phyloP scores from a whole-genome alignment of 1,140 invertebrate genomes.

The Drosophila sp. region DNA sequence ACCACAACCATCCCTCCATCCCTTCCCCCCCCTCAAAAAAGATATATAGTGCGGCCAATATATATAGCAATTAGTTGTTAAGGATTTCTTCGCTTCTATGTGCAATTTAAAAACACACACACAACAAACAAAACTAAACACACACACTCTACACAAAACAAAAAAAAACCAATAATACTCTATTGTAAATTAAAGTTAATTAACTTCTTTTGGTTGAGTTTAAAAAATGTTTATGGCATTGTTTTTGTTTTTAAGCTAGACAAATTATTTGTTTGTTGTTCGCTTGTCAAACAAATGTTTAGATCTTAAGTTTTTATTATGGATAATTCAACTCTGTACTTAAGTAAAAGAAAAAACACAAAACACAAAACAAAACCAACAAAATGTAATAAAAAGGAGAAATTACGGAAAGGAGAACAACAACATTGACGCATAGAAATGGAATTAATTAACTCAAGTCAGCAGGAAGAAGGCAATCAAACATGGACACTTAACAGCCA shows the following conservation, averaged over 20 bases:
- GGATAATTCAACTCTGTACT: conserved; percentile 35
- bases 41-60: conserved; percentile 46
- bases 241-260: conserved; percentile 63
- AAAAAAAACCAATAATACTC: conserved; percentile 52
- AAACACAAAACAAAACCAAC: background rate
- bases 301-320: conserved; percentile 58
- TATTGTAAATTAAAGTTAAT: conserved; percentile 57
- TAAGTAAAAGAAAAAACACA: conserved; percentile 32
- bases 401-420: conserved; percentile 58
- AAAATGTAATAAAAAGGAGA: conserved; percentile 59
- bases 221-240: conserved; percentile 40
- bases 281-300: conserved; percentile 42
- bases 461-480: background rate
- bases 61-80: conserved; percentile 45
- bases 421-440: conserved; percentile 32
- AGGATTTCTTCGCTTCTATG: conserved; percentile 48
- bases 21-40: background rate
- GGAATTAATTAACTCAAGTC: conserved; percentile 42
- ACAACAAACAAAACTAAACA: background rate
- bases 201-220: conserved; percentile 66
- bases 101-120: conserved; percentile 50
- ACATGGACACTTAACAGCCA: conserved; percentile 33
- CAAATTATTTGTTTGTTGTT: conserved; percentile 43
- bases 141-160: conserved; percentile 14
- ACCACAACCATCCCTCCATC: background rate